Evolutionary conservation across 2,797 vertebrate genomes (phyloP).

Genomic region (Antennarius maculatus): DNA sequence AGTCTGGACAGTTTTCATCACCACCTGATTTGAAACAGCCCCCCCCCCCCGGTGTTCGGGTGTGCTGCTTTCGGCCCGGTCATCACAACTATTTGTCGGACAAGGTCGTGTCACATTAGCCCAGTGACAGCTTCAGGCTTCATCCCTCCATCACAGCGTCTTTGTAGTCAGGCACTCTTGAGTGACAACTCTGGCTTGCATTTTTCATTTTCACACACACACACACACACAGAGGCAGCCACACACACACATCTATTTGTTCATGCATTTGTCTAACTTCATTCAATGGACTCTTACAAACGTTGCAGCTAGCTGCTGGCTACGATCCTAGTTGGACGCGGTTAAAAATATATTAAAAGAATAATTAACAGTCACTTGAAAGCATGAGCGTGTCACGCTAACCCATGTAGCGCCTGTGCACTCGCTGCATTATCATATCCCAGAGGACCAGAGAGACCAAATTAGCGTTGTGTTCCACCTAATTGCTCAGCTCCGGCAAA

Average conservation of each 20-base stretch:
- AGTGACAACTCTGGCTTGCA: constrained; percentile 50
- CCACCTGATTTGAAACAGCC: constrained; percentile 61
- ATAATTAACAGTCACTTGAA: constrained; percentile 78
- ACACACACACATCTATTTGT: not conserved
- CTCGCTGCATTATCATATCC: constrained; percentile 72
- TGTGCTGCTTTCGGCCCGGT: constrained; percentile 52
- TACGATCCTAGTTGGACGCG: constrained; percentile 51
- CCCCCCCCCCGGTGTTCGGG: constrained; percentile 49
- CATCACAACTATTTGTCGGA: constrained; percentile 72
- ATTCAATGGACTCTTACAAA: constrained; percentile 29
- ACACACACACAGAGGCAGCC: not conserved
- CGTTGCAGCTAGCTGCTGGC: constrained; percentile 36
- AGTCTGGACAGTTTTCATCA: constrained; percentile 72
- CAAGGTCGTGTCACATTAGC: constrained; percentile 67
- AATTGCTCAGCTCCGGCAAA: constrained; percentile 80
- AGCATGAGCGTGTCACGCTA: constrained; percentile 51
- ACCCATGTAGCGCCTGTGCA: constrained; percentile 49
- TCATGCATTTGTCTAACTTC: constrained; percentile 20
- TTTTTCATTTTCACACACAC: constrained; percentile 7
- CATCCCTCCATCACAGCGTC: constrained; percentile 46
- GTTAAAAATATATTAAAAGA: constrained; percentile 56
- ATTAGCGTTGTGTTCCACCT: constrained; percentile 77
- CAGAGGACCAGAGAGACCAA: constrained; percentile 71
- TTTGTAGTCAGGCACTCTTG: constrained; percentile 45
- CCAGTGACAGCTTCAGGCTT: constrained; percentile 37